Conservation (phyloP, 2,888 invertebrate genomes). For the Sepiola atlantica region DNA sequence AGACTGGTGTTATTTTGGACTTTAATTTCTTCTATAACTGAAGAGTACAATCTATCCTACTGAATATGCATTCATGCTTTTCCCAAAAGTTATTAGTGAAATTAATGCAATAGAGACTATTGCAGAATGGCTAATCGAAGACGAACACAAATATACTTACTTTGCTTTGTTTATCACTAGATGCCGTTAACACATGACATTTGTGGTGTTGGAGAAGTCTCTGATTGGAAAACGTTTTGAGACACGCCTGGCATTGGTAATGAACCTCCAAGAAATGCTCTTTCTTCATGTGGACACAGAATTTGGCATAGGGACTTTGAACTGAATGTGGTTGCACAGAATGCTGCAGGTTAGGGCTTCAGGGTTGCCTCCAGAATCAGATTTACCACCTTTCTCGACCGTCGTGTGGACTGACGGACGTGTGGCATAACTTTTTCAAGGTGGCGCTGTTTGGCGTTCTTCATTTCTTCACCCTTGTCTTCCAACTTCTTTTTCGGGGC, state of each 20-base stretch:
- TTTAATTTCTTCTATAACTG: too few species aligned
- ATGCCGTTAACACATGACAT: not conserved
- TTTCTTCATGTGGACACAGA: constrained; percentile 23
- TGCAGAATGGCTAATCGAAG: too few species aligned
- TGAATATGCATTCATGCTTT: too few species aligned
- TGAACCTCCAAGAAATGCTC: not conserved
- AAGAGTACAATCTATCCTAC: too few species aligned
- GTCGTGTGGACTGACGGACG: not conserved
- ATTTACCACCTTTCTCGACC: not conserved
- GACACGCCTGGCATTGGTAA: constrained; percentile 33
- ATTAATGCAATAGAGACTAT: too few species aligned
- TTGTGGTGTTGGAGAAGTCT: not conserved
- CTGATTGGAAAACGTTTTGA: not conserved
- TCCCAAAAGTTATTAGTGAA: too few species aligned
- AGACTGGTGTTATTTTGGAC: too few species aligned
- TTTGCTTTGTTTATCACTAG: not conserved
- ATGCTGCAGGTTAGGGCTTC: not conserved
- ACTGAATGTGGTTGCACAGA: not conserved
- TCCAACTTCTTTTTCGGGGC: not conserved
- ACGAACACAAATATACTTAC: not conserved
- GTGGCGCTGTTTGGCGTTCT: not conserved
- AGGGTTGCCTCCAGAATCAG: not conserved
- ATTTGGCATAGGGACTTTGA: not conserved
- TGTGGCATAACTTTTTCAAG: not conserved
- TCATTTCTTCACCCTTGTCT: not conserved